Evolutionary conservation across 2,888 invertebrate genomes (phyloP).

Genomic region (Coelogynopora nodosa): DNA sequence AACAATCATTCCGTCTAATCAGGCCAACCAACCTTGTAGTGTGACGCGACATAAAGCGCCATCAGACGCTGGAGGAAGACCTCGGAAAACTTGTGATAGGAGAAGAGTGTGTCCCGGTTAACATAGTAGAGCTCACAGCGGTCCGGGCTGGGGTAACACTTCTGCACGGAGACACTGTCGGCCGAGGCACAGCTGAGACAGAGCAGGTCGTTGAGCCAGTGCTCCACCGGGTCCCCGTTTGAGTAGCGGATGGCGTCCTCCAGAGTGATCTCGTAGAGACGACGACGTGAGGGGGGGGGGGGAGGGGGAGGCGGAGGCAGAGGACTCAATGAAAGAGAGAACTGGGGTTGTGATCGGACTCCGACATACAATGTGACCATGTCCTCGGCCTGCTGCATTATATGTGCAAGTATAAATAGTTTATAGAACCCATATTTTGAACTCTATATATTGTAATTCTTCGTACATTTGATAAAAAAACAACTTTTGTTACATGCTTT

Average conservation of each 20-base stretch:
- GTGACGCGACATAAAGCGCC: slow-evolving; percentile 89
- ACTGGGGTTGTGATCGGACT: no score
- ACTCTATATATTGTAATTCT: no score
- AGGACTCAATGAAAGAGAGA: no score
- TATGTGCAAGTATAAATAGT: no score
- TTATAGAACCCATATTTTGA: no score
- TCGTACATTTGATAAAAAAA: no score
- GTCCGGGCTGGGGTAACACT: slow-evolving; percentile 76
- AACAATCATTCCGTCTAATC: no score
- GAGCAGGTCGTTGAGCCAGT: slow-evolving; percentile 82
- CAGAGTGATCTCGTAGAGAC: slow-evolving; percentile 66
- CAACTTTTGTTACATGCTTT: no score
- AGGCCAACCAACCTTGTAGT: slow-evolving; percentile 80
- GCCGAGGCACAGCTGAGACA: slow-evolving; percentile 74
- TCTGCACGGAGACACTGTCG: slow-evolving; percentile 70
- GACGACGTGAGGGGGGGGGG: no score
- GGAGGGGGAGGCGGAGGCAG: no score
- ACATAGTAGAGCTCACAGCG: slow-evolving; percentile 74
- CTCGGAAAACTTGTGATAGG: slow-evolving; percentile 79
- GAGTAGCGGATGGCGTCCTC: slow-evolving; percentile 92
- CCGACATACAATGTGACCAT: no score
- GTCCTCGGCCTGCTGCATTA: no score
- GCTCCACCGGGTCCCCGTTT: slow-evolving; percentile 75
- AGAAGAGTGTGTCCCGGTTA: slow-evolving; percentile 84
- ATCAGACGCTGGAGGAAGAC: slow-evolving; percentile 85